These are phyloP conservation scores for Xenopus laevis DNA, from an alignment of 2,113 vertebrate species.

Conservation along the genomic window DNA sequence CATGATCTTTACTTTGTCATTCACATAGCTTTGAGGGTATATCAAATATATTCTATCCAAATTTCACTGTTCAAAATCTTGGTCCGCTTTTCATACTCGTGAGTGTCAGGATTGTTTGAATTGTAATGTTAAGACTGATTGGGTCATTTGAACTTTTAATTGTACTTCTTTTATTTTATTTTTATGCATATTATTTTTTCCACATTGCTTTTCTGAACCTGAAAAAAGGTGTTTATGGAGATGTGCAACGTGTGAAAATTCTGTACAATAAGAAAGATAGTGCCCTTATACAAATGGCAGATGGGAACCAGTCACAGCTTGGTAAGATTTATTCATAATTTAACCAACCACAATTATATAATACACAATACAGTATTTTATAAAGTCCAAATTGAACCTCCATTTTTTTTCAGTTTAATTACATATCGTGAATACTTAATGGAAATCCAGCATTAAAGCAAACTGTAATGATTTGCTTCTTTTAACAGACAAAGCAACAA, in stretches of 20 bases:
- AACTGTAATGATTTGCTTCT: too few species aligned
- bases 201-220: slow-evolving; percentile 76
- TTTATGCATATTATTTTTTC: slow-evolving; percentile 71
- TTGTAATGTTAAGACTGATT: slow-evolving; percentile 76
- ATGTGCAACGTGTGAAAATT: slow-evolving; percentile 98
- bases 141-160: slow-evolving; percentile 75
- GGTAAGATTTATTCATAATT: slow-evolving; percentile 70
- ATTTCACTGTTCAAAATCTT: slow-evolving; percentile 81
- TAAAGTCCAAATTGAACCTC: too few species aligned
- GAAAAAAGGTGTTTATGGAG: slow-evolving; percentile 91
- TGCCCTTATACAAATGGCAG: slow-evolving; percentile 96
- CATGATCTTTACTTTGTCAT: slow-evolving; percentile 82
- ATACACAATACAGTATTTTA: too few species aligned
- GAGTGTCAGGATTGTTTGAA: slow-evolving; percentile 70
- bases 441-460: too few species aligned
- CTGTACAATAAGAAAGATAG: slow-evolving; percentile 99
- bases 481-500: too few species aligned
- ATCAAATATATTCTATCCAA: slow-evolving; percentile 80
- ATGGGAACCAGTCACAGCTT: slow-evolving; percentile 91
- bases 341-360: too few species aligned
- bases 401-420: too few species aligned
- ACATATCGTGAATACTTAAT: too few species aligned
- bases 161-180: slow-evolving; percentile 58
- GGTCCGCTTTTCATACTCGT: slow-evolving; percentile 79
- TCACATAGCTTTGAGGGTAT: slow-evolving; percentile 87